Evolutionary conservation across 2,797 vertebrate genomes (phyloP).

Genomic region (Paramormyrops hopkinsi): DNA sequence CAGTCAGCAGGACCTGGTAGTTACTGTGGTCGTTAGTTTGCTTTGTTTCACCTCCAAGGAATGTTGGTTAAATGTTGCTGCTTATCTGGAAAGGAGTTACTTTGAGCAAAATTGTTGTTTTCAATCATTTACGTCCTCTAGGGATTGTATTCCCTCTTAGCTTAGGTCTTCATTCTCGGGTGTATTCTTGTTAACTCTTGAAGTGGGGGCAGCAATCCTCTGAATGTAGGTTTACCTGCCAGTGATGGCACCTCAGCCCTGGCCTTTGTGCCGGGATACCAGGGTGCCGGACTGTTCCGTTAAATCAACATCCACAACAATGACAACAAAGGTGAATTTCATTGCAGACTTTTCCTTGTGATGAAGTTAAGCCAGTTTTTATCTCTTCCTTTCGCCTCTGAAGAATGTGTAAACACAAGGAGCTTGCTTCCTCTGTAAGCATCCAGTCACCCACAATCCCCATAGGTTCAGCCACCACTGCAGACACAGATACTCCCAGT

Average conservation of each 20-base stretch:
- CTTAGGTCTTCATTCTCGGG: background rate
- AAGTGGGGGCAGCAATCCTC: no score
- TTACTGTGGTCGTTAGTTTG: background rate
- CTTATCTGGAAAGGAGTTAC: background rate
- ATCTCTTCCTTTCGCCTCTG: background rate
- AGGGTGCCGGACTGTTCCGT: background rate
- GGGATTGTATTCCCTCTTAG: background rate
- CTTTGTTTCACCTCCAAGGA: background rate
- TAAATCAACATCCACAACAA: background rate
- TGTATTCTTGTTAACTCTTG: background rate
- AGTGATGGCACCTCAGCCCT: background rate
- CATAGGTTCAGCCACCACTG: background rate
- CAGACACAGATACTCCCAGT: background rate
- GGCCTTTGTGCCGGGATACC: background rate
- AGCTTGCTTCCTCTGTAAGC: background rate
- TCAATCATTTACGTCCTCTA: background rate
- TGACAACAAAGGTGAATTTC: slow-evolving; percentile 8
- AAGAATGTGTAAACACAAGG: slow-evolving; percentile 6
- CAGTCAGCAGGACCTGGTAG: background rate
- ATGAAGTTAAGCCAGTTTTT: slow-evolving; percentile 2
- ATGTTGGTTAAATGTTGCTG: background rate
- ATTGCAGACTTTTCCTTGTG: background rate
- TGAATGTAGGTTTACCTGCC: background rate
- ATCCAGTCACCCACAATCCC: background rate
- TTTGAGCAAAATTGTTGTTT: background rate